Evolutionary conservation across 2,888 invertebrate species (phyloP).

Genomic region (Dichetophora obliterata): DNA sequence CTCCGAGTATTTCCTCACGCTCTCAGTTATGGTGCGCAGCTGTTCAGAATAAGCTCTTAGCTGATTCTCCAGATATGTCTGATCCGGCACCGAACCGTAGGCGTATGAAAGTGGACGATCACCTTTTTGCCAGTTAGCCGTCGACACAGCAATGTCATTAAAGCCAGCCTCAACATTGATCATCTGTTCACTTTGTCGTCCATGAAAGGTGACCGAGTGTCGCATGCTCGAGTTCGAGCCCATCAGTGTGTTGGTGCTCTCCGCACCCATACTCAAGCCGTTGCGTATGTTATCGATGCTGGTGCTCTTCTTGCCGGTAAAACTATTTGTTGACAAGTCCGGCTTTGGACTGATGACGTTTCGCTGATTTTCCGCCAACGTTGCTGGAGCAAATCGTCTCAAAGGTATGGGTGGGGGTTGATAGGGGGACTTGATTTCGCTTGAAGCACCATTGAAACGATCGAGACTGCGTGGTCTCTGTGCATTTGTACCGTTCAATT

Average conservation of each 20-base stretch:
- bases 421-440: slow-evolving; percentile 52
- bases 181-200: slow-evolving; percentile 53
- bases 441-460: slow-evolving; percentile 62
- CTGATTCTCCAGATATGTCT: slow-evolving; percentile 69
- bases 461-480: slow-evolving; percentile 68
- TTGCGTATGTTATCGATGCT: slow-evolving; percentile 62
- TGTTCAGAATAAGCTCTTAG: slow-evolving; percentile 69
- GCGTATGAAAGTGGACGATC: slow-evolving; percentile 68
- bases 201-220: slow-evolving; percentile 68
- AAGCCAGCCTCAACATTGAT: slow-evolving; percentile 46
- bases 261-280: slow-evolving; percentile 37
- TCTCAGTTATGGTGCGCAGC: slow-evolving; percentile 68
- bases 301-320: slow-evolving; percentile 59
- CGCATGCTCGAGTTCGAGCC: slow-evolving; percentile 57
- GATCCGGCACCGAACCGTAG: slow-evolving; percentile 66
- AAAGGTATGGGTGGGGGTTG: slow-evolving; percentile 67
- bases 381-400: slow-evolving; percentile 57
- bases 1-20: slow-evolving; percentile 69
- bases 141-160: slow-evolving; percentile 34
- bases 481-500: slow-evolving; percentile 26
- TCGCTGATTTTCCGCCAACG: slow-evolving; percentile 47
- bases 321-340: slow-evolving; percentile 42
- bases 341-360: slow-evolving; percentile 54
- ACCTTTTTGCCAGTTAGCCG: slow-evolving; percentile 50
- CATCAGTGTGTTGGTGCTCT: background rate